Evolutionary conservation across 2,113 vertebrate genomes (phyloP).

Genomic region (Nipponia nippon): DNA sequence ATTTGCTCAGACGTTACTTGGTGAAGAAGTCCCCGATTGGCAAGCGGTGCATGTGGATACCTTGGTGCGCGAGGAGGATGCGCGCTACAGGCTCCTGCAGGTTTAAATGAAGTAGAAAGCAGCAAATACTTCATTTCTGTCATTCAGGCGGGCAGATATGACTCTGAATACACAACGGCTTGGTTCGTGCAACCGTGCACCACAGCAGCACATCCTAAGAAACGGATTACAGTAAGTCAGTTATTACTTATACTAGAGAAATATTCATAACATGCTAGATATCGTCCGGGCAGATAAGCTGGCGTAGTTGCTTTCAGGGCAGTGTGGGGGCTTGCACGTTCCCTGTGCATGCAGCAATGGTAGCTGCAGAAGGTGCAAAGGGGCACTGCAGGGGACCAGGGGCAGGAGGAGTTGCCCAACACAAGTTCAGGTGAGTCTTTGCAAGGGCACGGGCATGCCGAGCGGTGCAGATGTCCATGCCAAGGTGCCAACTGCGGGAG

Average conservation of each 20-base stretch:
- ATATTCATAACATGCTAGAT: background rate
- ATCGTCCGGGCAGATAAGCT: background rate
- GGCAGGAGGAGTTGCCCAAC: background rate
- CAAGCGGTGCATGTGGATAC: background rate
- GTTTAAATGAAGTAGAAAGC: background rate
- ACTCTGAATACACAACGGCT: background rate
- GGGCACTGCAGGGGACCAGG: background rate
- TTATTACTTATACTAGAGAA: background rate
- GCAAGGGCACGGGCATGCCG: background rate
- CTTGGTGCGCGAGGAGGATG: background rate
- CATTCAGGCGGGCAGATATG: background rate
- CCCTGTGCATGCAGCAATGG: fast-evolving
- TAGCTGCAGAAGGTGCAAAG: fast-evolving
- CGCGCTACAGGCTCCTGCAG: background rate
- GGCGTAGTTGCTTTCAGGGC: fast-evolving
- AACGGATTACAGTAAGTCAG: background rate
- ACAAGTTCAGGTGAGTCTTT: background rate
- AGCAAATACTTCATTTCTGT: background rate
- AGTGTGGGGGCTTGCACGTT: too few species aligned
- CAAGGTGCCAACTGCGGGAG: background rate
- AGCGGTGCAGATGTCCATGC: background rate
- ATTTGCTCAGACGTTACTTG: background rate
- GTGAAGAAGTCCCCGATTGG: background rate
- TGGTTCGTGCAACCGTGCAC: fast-evolving
- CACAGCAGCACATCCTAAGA: background rate